phyloP scores from a whole-genome alignment of 2,888 invertebrate species.

The Cheilosia impressa region DNA sequence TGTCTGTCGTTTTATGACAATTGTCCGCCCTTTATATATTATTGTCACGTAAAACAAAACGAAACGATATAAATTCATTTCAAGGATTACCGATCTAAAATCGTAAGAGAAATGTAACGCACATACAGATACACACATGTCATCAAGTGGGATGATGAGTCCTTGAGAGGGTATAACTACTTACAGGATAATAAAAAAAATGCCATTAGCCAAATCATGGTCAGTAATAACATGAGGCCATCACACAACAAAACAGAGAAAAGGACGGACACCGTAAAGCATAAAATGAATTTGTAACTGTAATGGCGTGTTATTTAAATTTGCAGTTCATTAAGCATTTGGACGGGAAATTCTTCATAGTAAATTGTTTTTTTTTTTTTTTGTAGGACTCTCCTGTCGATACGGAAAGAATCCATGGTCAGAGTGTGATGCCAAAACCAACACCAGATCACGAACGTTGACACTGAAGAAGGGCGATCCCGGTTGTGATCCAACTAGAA shows the following conservation, averaged over 20 bases:
- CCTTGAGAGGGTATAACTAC: conserved; percentile 57
- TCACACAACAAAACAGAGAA: background rate
- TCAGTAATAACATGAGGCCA: background rate
- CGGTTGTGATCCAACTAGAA: conserved; percentile 92
- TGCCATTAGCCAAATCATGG: conserved; percentile 54
- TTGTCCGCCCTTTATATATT: conserved; percentile 13
- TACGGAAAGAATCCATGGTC: conserved; percentile 95
- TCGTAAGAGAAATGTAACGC: background rate
- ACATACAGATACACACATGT: conserved; percentile 11
- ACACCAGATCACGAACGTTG: conserved; percentile 91
- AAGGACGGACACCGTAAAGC: conserved; percentile 28
- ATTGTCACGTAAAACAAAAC: conserved; percentile 25
- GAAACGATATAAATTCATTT: conserved; percentile 33
- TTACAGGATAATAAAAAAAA: conserved; percentile 63
- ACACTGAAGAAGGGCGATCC: conserved; percentile 94
- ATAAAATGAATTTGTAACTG: conserved; percentile 17
- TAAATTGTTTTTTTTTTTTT: conserved; percentile 15
- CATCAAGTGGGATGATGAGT: conserved; percentile 49
- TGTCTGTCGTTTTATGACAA: conserved; percentile 17
- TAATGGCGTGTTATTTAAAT: conserved; percentile 28
- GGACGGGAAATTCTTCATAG: background rate
- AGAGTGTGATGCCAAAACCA: conserved; percentile 93
- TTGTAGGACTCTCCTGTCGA: conserved; percentile 88
- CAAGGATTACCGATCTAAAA: conserved; percentile 17
- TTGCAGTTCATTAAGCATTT: background rate